phyloP scores from a whole-genome alignment of 2,113 vertebrate species.

The Podarcis cretensis region DNA sequence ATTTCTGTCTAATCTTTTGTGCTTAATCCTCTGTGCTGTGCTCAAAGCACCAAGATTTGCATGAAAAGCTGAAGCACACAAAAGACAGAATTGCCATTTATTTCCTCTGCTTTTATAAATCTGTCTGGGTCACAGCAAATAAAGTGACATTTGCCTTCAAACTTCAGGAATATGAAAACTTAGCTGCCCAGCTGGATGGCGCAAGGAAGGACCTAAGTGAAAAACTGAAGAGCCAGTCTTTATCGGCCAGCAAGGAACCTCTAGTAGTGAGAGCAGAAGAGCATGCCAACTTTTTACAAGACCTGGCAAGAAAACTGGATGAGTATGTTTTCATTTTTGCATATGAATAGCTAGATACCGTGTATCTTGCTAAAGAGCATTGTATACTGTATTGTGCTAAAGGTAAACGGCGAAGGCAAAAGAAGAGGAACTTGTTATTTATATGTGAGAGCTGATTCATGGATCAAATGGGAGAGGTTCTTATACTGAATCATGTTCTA shows the following conservation, averaged over 20 bases:
- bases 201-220: constrained; percentile 85
- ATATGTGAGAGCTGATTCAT: neutral
- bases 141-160: constrained; percentile 23
- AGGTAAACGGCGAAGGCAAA: neutral
- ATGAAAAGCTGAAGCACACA: neutral
- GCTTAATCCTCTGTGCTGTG: neutral
- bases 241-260: constrained; percentile 77
- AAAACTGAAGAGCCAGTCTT: constrained; percentile 81
- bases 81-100: accelerated
- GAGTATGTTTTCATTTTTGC: constrained; percentile 77
- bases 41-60: neutral
- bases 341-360: constrained; percentile 8
- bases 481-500: neutral
- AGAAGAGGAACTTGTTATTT: neutral
- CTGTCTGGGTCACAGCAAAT: neutral
- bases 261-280: constrained; percentile 87
- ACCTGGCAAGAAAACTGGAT: constrained; percentile 85
- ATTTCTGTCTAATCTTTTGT: neutral
- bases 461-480: neutral
- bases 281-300: constrained; percentile 81
- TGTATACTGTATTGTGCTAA: neutral
- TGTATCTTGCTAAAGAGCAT: constrained; percentile 18
- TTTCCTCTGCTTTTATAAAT: neutral
- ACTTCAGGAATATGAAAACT: constrained; percentile 85
- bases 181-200: constrained; percentile 86